phyloP scores from a whole-genome alignment of 2,113 vertebrate genomes.

The Scomber colias region DNA sequence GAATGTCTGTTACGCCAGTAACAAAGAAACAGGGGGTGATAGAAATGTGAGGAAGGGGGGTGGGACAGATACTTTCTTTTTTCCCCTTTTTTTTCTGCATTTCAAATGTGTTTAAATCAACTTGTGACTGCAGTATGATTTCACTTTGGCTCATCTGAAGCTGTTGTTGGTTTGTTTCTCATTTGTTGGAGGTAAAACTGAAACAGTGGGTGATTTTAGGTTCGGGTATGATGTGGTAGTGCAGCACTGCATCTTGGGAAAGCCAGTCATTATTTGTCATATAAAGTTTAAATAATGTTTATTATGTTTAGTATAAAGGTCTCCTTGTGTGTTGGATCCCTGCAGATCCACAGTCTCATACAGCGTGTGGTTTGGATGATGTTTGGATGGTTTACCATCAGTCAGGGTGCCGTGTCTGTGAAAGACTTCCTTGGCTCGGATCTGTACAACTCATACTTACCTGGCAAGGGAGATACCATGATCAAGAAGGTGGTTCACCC shows the following conservation, averaged over 20 bases:
- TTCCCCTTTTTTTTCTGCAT: not conserved
- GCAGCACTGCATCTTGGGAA: slow-evolving; percentile 31
- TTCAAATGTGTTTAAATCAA: not conserved
- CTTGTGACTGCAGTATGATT: not conserved
- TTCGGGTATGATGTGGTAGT: not conserved
- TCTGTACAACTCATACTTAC: too few relatives aligned
- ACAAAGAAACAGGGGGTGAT: slow-evolving; percentile 21
- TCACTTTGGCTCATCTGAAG: not conserved
- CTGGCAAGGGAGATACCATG: too few relatives aligned
- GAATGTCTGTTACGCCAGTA: not conserved
- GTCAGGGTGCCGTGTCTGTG: not conserved
- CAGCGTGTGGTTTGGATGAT: not conserved
- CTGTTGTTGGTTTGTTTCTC: not conserved
- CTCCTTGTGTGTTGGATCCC: accelerated
- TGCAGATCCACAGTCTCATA: not conserved
- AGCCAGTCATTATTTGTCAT: accelerated
- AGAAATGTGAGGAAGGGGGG: too few relatives aligned
- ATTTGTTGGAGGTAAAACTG: not conserved
- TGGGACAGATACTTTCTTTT: too few relatives aligned
- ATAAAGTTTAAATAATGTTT: too few relatives aligned
- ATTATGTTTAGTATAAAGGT: not conserved
- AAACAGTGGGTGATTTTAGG: not conserved
- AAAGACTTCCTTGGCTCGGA: not conserved
- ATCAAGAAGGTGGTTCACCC: too few relatives aligned
- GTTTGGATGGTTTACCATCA: not conserved